These are phyloP conservation scores for Notodonta ziczac DNA, from an alignment of 2,888 invertebrate genomes.

Conservation along the genomic window DNA sequence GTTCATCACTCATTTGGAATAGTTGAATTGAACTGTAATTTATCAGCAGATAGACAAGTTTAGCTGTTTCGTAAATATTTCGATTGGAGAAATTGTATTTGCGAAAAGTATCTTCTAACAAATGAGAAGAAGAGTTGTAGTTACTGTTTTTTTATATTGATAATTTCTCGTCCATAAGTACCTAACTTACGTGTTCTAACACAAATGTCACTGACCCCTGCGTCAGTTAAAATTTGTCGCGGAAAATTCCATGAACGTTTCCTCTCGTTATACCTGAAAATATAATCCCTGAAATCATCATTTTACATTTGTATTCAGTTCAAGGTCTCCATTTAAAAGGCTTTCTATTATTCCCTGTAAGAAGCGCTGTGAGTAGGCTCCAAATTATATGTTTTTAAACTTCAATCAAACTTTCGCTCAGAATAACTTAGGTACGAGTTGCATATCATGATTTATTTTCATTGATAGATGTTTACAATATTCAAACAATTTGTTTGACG, in stretches of 20 bases:
- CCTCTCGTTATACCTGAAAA: not conserved
- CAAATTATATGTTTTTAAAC: conserved; percentile 35
- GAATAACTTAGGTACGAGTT: not conserved
- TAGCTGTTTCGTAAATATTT: conserved; percentile 2
- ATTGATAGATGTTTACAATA: too few relatives aligned
- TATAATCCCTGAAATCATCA: not conserved
- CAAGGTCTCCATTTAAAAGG: conserved; percentile 13
- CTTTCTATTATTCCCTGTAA: conserved; percentile 17
- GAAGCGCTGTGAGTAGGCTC: conserved; percentile 20
- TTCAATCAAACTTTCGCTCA: conserved; percentile 30
- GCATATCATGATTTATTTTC: too few relatives aligned
- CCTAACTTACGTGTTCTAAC: too few relatives aligned
- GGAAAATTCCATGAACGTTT: not conserved
- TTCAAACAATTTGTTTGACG: too few relatives aligned
- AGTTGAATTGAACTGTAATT: conserved; percentile 33
- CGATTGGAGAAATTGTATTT: not conserved
- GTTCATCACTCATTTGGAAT: conserved; percentile 37
- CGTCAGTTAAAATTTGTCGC: not conserved
- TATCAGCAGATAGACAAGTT: conserved; percentile 37
- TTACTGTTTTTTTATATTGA: not conserved
- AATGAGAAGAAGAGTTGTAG: too few relatives aligned
- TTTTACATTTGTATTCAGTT: conserved; percentile 1
- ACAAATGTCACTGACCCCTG: too few relatives aligned
- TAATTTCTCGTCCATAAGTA: not conserved
- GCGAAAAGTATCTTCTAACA: not conserved